Evolutionary conservation across 2,888 invertebrate species (phyloP).

Genomic region (Spisula solida): DNA sequence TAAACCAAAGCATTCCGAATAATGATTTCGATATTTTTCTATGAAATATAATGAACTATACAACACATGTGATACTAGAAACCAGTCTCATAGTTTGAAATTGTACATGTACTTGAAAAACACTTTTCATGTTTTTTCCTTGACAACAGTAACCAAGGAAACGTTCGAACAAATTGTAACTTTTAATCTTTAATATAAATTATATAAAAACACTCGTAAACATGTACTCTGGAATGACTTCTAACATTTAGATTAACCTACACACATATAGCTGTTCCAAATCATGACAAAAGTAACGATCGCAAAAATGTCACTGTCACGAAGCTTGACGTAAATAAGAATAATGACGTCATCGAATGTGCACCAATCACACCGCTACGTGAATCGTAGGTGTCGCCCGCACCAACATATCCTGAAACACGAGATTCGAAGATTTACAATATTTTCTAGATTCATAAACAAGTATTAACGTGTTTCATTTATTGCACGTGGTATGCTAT

Average conservation of each 20-base stretch:
- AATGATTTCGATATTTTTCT: not conserved
- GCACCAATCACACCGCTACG: not conserved
- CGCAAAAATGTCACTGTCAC: not conserved
- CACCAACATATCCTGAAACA: constrained; percentile 29
- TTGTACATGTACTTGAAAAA: not conserved
- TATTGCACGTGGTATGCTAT: too few species aligned
- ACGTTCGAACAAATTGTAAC: not conserved
- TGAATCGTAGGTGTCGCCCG: constrained; percentile 15
- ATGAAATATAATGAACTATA: not conserved
- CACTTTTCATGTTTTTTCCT: not conserved
- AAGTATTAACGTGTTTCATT: too few species aligned
- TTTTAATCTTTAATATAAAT: not conserved
- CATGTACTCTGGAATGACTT: not conserved
- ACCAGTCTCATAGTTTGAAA: not conserved
- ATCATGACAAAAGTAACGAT: not conserved
- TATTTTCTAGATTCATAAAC: too few species aligned
- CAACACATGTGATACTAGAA: not conserved
- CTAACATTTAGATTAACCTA: not conserved
- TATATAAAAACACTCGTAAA: not conserved
- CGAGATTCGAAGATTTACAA: not conserved
- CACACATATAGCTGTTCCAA: not conserved
- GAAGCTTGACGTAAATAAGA: not conserved
- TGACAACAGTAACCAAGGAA: not conserved
- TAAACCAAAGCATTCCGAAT: not conserved
- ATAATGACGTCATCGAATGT: not conserved